Base-by-base conservation (phyloP, 2,888 invertebrate species). In the Stomorhina lunata region DNA sequence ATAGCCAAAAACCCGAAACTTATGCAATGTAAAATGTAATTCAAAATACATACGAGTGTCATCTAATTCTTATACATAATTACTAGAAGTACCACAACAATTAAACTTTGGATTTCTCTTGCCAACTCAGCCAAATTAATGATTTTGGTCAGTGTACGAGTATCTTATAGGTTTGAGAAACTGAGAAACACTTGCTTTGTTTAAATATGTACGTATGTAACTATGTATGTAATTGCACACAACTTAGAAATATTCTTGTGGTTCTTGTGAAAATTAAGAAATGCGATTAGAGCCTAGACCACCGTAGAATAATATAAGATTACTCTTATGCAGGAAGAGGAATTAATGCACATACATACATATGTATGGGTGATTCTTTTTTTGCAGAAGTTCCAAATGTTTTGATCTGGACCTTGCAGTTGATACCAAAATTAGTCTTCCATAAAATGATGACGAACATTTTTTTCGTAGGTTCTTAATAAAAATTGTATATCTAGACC, bases 41-140 rank as follows among this genome's bases (percentile, higher is more conserved):
- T n/a, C n/a, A n/a, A n/a, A 7, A 27, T 29, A 27, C 10, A 55
- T 78, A 10, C 25, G n/a, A 63, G 22, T 55, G 45, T 37, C 25
- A 55, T 57, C 9, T 75, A 45, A 75, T n/a, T 45, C 6, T 25
- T 37, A 0, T 20, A 55, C 66, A 5, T 45, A 66, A 15, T 27
- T 63, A 53, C 3, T 15, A 40, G 4, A 22, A 17, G 32, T 12
- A 68, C 77, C 77, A 72, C 77, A 77, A 53, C 43, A 81, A 81
- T 81, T 77, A 72, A 77, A 66, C 59, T 55, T 77, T 77, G 45
- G 61, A 77, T 53, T 66, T 66, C 37, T 43, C 37, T 40, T 48
- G 40, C 37, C 55, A 65, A 61, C 10, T 5, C 20, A 29, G 29
- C 72, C 45, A 68, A 66, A 66, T 68, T 72, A 77, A 72, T 68